Conservation (phyloP, 2,797 vertebrate species). For the Trematomus bernacchii region DNA sequence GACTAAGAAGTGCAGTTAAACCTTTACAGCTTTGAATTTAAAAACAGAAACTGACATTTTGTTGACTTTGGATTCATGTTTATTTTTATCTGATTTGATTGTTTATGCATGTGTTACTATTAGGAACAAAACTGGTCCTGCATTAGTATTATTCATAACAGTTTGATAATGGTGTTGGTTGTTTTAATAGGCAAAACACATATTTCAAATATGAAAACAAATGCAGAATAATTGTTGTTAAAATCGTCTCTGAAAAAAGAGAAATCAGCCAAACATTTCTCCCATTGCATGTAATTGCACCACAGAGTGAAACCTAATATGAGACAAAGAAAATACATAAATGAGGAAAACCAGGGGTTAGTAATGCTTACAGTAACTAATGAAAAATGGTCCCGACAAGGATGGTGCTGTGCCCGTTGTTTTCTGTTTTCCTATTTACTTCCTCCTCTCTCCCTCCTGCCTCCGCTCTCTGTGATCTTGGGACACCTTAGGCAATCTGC, state of each 20-base stretch:
- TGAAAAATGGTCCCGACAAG: slow-evolving; percentile 13
- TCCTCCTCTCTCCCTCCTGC: slow-evolving; percentile 12
- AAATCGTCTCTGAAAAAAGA: background rate
- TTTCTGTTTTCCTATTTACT: slow-evolving; percentile 29
- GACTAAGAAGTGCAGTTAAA: background rate
- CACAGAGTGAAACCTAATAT: slow-evolving; percentile 19
- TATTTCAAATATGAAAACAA: background rate
- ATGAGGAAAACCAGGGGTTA: background rate
- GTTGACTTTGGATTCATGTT: too few relatives aligned
- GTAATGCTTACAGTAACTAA: background rate
- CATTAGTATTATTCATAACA: too few relatives aligned
- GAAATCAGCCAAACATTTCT: slow-evolving; percentile 15
- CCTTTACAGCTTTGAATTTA: background rate
- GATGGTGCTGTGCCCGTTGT: slow-evolving; percentile 3
- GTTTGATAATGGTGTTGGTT: too few relatives aligned
- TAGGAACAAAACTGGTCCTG: background rate
- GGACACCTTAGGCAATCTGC: slow-evolving; percentile 45
- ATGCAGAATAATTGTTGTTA: background rate
- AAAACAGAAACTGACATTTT: too few relatives aligned
- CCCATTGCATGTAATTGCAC: slow-evolving; percentile 23
- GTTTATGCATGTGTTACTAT: background rate
- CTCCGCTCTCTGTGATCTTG: slow-evolving; percentile 26
- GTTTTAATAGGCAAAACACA: background rate
- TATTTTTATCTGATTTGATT: background rate
- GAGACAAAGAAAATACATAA: slow-evolving; percentile 3